Evolutionary conservation across 2,797 vertebrate genomes (phyloP).

Genomic region (Chloroceryle amazona): DNA sequence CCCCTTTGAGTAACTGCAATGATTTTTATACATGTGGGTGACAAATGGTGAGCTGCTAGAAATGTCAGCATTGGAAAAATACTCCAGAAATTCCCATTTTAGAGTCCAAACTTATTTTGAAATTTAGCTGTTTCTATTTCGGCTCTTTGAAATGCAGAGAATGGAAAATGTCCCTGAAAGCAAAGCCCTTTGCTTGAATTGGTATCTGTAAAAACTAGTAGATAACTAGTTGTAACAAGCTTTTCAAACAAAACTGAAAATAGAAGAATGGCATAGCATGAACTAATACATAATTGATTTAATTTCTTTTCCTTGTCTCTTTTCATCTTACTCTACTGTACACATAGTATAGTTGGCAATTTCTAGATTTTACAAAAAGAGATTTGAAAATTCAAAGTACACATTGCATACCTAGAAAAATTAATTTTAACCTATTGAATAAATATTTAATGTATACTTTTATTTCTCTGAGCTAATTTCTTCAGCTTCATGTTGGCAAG

Average conservation of each 20-base stretch:
- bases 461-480: not conserved
- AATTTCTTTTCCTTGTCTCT: not conserved
- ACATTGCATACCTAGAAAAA: not conserved
- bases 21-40: rapidly evolving
- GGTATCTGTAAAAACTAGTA: not conserved
- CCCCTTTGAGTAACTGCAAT: not conserved
- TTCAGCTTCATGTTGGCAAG: not conserved
- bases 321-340: not conserved
- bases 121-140: not conserved
- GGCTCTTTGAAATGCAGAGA: not conserved
- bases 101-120: not conserved
- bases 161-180: not conserved
- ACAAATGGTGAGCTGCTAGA: not conserved
- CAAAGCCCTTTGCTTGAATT: not conserved
- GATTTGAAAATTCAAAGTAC: not conserved
- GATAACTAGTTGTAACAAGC: not conserved
- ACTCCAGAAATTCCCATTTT: not conserved
- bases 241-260: not conserved
- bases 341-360: rapidly evolving
- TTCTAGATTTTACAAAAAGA: not conserved
- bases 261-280: not conserved
- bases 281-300: not conserved
- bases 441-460: not conserved
- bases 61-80: not conserved
- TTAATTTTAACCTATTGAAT: not conserved